Base-by-base conservation (phyloP, 2,888 invertebrate genomes). In the Helicoverpa assulta region DNA sequence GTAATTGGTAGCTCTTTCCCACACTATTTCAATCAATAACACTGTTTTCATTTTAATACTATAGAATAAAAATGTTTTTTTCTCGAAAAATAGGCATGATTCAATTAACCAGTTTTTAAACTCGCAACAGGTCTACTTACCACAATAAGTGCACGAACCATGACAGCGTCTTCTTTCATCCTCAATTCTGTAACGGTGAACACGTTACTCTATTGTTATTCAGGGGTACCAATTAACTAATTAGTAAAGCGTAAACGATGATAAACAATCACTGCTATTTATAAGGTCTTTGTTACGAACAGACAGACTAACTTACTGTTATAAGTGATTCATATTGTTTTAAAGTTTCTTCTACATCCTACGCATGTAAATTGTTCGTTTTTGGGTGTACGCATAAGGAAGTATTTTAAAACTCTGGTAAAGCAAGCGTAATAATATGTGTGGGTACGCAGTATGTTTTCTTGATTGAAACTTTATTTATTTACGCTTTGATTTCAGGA, bases 211-310 rank as follows among this genome's bases (percentile, higher is more conserved):
- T n/a, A 73, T 75, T 75, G 79, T 75, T 73, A 16, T 62, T 73
- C 12, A 29, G 21, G 37, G 57, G 19, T n/a, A 50, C 52, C 52
- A 76, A 76, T 78, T 78, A 76, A 62, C 51, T 66, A 78, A 61
- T 75, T 72, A 73, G 21, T 51, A 67, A 73, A 67, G 62, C 75
- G 74, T 76, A 79, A 76, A 67, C 40, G 55, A 56, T 56, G 50
- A 53, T 76, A 67, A 63, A 56, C 62, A 73, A 78, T 67, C 62
- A n/a, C 12, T 40, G 18, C 50, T 60, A 26, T 72, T 51, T 47
- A 73, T 61, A 57, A 61, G 51, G 43, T 57, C 29, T 73, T 75
- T 75, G 75, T 76, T 74, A 21, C 16, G 26, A 64, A 56, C 64
- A 66, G 71, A 50, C 16, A 33, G 1, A 40, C 2, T 56, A 51